These are phyloP conservation scores for Steatornis caripensis DNA, from an alignment of 2,113 vertebrate species.

Conservation along the genomic window DNA sequence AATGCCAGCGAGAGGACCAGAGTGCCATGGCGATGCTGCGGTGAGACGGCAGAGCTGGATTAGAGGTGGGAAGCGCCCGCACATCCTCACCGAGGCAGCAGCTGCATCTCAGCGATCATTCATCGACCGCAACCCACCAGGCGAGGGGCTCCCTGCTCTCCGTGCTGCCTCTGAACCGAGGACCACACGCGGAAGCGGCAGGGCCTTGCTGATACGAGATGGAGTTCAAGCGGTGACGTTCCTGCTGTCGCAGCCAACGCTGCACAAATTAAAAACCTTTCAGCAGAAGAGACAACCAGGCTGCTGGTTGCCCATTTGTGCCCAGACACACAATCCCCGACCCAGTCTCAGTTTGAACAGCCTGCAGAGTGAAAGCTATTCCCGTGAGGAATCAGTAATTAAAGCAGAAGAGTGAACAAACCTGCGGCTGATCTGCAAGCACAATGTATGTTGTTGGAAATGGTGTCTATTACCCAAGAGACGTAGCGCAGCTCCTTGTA, in stretches of 20 bases:
- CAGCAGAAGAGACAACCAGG: background rate
- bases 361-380: background rate
- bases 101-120: background rate
- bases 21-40: background rate
- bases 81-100: background rate
- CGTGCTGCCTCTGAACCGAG: background rate
- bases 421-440: background rate
- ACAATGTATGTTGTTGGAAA: fast-evolving
- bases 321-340: background rate
- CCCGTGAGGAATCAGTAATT: background rate
- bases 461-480: background rate
- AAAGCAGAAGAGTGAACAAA: background rate
- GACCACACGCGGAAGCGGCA: fast-evolving
- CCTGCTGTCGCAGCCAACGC: background rate
- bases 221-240: background rate
- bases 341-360: background rate
- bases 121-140: fast-evolving
- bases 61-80: fast-evolving
- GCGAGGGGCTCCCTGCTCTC: background rate
- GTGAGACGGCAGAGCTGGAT: background rate
- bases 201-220: background rate
- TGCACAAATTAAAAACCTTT: fast-evolving
- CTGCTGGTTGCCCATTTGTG: background rate
- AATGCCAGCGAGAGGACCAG: background rate
- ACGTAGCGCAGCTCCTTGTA: fast-evolving